Evolutionary conservation across 37 sponge, comb jelly and placozoan genomes (phyloP).

Genomic region (Dysidea cf. avara): DNA sequence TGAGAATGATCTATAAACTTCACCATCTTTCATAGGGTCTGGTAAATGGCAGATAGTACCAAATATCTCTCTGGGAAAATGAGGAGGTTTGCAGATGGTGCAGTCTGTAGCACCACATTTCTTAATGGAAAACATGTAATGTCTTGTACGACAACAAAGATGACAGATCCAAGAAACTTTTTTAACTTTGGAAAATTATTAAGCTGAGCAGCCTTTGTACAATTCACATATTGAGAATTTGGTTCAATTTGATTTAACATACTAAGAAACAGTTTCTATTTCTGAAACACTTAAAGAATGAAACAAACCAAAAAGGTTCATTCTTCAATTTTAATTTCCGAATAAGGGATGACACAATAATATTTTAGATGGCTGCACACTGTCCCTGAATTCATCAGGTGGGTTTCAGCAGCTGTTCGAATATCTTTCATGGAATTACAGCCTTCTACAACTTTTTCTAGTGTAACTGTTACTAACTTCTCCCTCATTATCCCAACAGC

Average conservation of each 20-base stretch:
- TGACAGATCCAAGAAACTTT: conserved; percentile 21
- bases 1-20: conserved; percentile 31
- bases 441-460: too few relatives aligned
- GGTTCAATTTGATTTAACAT: conserved; percentile 8
- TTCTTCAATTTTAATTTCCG: conserved; percentile 18
- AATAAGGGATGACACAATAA: conserved; percentile 4
- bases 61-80: conserved; percentile 28
- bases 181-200: not conserved
- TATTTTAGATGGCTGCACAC: conserved; percentile 13
- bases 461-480: conserved; percentile 1
- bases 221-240: not conserved
- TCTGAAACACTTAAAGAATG: conserved; percentile 6
- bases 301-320: not conserved
- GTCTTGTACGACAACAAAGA: conserved; percentile 21
- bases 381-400: conserved; percentile 14
- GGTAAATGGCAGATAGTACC: conserved; percentile 34
- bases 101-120: conserved; percentile 40
- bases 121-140: conserved; percentile 40
- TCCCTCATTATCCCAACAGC: conserved; percentile 12
- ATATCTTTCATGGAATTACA: conserved; percentile 17
- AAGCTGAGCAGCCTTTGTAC: conserved; percentile 6
- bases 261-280: conserved; percentile 4
- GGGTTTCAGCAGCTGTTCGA: not conserved
- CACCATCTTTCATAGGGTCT: conserved; percentile 37
- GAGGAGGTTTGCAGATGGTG: conserved; percentile 44